Evolutionary conservation across 2,888 invertebrate genomes (phyloP).

Genomic region (Agapostemon virescens): DNA sequence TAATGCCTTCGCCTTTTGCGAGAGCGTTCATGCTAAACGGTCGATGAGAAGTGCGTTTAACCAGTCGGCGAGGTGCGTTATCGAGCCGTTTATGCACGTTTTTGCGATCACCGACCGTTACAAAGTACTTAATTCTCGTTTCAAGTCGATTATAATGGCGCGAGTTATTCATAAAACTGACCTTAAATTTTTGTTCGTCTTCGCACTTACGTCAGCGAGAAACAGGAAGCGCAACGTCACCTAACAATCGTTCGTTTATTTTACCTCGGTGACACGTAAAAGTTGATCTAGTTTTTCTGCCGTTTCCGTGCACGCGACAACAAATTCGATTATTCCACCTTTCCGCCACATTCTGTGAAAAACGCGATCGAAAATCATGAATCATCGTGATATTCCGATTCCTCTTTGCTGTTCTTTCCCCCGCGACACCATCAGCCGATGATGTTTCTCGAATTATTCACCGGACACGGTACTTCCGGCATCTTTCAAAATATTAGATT

Average conservation of each 20-base stretch:
- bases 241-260: background rate
- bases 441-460: background rate
- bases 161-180: too few relatives aligned
- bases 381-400: background rate
- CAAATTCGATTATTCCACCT: background rate
- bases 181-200: background rate
- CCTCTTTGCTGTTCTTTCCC: background rate
- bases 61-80: background rate
- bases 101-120: background rate
- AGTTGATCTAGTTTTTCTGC: background rate
- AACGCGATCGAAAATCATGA: background rate
- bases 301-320: background rate
- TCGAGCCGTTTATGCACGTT: background rate
- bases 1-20: background rate
- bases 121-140: background rate
- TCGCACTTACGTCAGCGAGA: background rate
- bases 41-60: background rate
- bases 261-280: background rate
- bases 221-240: background rate
- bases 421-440: background rate
- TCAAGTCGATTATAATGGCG: background rate
- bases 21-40: background rate
- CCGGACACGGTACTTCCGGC: background rate
- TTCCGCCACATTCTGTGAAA: background rate
- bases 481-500: too few relatives aligned